Evolutionary conservation across 2,797 vertebrate species (phyloP).

Genomic region (Coregonus ussuriensis): DNA sequence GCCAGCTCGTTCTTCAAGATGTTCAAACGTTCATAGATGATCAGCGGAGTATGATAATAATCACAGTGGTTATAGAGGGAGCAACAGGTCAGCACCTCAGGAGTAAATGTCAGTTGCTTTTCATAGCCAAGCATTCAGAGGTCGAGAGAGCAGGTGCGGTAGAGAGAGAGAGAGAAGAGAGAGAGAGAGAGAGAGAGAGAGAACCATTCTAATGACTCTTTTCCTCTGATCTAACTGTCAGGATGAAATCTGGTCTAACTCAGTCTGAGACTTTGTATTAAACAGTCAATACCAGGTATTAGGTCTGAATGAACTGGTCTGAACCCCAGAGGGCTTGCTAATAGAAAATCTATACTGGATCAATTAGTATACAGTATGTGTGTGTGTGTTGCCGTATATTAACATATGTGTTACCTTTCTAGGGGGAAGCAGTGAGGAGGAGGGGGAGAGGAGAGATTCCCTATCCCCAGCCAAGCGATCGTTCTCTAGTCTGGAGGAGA

Average conservation of each 20-base stretch:
- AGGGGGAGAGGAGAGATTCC: conserved; percentile 77
- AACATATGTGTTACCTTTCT: background rate
- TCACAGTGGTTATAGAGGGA: too few species aligned
- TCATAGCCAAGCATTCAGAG: too few species aligned
- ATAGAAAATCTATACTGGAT: conserved; percentile 98
- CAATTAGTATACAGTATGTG: conserved; percentile 73
- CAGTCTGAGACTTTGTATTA: conserved; percentile 29
- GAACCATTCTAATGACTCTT: too few species aligned
- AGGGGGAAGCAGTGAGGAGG: conserved; percentile 53
- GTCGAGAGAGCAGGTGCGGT: too few species aligned
- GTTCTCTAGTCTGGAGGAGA: conserved; percentile 75
- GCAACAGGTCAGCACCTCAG: too few species aligned
- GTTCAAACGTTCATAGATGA: too few species aligned
- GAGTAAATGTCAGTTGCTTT: too few species aligned
- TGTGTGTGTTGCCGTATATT: conserved; percentile 41
- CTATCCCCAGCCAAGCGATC: conserved; percentile 79
- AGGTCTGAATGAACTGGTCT: conserved; percentile 82
- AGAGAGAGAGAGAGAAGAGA: too few species aligned
- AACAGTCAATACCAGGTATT: conserved; percentile 26
- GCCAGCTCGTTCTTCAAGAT: too few species aligned
- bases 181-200: too few species aligned
- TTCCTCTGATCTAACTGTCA: too few species aligned
- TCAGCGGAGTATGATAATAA: too few species aligned
- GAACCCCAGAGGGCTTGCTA: conserved; percentile 92
- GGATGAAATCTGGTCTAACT: conserved; percentile 67